phyloP scores from a whole-genome alignment of 2,113 vertebrate genomes.

The Monopterus albus region DNA sequence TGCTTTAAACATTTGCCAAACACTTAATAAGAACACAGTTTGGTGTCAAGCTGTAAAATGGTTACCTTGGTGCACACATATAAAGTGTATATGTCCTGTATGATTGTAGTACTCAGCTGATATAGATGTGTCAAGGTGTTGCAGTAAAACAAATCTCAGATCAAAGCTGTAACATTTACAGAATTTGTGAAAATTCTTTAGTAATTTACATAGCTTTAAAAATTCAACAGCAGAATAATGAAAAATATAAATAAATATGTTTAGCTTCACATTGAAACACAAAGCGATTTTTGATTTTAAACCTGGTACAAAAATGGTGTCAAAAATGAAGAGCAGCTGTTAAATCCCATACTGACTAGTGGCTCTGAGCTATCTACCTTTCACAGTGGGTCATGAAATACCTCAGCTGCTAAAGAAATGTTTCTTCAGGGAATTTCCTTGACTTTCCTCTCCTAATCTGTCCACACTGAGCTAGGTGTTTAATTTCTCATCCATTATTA shows the following conservation, averaged over 20 bases:
- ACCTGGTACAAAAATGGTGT: conserved; percentile 26
- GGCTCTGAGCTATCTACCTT: conserved; percentile 59
- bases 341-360: conserved; percentile 41
- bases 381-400: conserved; percentile 73
- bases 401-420: conserved; percentile 57
- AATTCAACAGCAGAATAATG: background rate
- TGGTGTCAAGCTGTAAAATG: conserved; percentile 45
- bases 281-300: background rate
- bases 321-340: conserved; percentile 50
- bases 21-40: conserved; percentile 36
- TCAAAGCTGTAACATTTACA: background rate
- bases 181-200: background rate
- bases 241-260: too few species aligned
- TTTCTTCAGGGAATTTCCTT: conserved; percentile 41
- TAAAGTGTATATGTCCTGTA: too few species aligned
- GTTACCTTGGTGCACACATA: conserved; percentile 11
- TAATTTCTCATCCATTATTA: conserved; percentile 14
- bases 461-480: conserved; percentile 14
- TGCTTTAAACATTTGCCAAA: background rate
- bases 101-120: background rate
- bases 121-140: background rate
- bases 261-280: background rate
- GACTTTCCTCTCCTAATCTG: conserved; percentile 27
- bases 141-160: too few species aligned
- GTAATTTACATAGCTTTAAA: background rate